Conservation (phyloP, 1,140 invertebrate genomes). For the Drosophila bifasciata region DNA sequence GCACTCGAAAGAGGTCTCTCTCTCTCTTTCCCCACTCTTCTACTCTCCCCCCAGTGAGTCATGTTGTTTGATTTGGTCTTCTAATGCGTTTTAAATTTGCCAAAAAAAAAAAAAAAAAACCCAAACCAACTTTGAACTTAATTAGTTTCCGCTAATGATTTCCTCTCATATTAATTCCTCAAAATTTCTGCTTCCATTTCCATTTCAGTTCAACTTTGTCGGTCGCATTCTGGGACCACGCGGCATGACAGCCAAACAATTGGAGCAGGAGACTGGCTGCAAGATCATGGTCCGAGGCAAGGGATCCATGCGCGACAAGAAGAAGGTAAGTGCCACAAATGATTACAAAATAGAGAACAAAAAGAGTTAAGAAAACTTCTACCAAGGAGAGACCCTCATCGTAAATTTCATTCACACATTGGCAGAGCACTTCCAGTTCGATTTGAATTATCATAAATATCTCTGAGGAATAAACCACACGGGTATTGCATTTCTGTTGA, state of each 20-base stretch:
- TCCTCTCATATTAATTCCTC: constrained; percentile 65
- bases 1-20: constrained; percentile 40
- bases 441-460: constrained; percentile 45
- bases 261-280: constrained; percentile 99
- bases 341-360: background rate
- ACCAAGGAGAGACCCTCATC: too few relatives aligned
- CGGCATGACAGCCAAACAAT: constrained; percentile 99
- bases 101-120: constrained; percentile 11
- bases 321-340: constrained; percentile 91
- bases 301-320: constrained; percentile 99
- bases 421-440: constrained; percentile 35
- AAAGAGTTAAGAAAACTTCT: too few relatives aligned
- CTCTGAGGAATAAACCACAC: constrained; percentile 18
- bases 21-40: background rate
- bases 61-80: constrained; percentile 14
- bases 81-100: constrained; percentile 73
- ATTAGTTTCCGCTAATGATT: constrained; percentile 64
- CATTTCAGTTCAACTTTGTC: constrained; percentile 99
- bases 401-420: constrained; percentile 25
- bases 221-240: constrained; percentile 99
- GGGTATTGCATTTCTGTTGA: constrained; percentile 55
- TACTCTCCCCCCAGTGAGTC: constrained; percentile 43
- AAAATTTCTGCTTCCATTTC: constrained; percentile 85
- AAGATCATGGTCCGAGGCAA: constrained; percentile 99
- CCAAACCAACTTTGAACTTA: constrained; percentile 37